Conservation (phyloP, 2,888 invertebrate genomes). For the Dioctria rufipes region DNA sequence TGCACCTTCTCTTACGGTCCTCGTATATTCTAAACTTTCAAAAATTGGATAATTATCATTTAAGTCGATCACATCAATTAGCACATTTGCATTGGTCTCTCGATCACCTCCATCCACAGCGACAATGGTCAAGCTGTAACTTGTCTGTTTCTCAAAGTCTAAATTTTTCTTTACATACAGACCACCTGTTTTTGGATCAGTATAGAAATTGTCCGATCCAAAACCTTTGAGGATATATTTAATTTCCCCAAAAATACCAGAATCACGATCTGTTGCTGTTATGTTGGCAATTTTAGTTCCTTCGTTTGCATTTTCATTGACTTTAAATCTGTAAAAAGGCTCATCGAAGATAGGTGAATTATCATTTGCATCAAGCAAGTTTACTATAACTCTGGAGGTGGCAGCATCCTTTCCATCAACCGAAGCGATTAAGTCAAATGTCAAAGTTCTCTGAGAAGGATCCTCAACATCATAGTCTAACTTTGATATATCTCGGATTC, state of each 20-base stretch:
- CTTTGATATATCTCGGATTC: slow-evolving; percentile 77
- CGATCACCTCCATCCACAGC: slow-evolving; percentile 87
- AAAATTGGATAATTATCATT: slow-evolving; percentile 85
- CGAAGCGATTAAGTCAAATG: slow-evolving; percentile 79
- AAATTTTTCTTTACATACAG: slow-evolving; percentile 77
- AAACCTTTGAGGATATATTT: slow-evolving; percentile 84
- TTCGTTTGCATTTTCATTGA: slow-evolving; percentile 77
- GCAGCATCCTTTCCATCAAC: slow-evolving; percentile 75
- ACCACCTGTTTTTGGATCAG: slow-evolving; percentile 78
- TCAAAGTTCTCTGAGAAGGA: slow-evolving; percentile 74
- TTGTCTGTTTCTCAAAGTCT: slow-evolving; percentile 86
- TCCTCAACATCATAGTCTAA: slow-evolving; percentile 82
- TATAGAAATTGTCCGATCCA: slow-evolving; percentile 83
- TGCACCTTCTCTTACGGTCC: slow-evolving; percentile 84
- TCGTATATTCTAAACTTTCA: slow-evolving; percentile 79
- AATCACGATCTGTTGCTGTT: slow-evolving; percentile 81
- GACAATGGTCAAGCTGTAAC: slow-evolving; percentile 84
- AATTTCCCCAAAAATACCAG: slow-evolving; percentile 80
- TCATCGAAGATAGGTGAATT: slow-evolving; percentile 81
- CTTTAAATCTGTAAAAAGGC: slow-evolving; percentile 77
- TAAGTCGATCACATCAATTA: slow-evolving; percentile 81
- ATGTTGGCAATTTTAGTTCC: slow-evolving; percentile 78
- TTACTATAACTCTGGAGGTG: slow-evolving; percentile 76
- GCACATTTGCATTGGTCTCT: slow-evolving; percentile 79
- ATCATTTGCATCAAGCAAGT: slow-evolving; percentile 84